Conservation (phyloP, 2,113 vertebrate genomes). For the Hassar affinis region DNA sequence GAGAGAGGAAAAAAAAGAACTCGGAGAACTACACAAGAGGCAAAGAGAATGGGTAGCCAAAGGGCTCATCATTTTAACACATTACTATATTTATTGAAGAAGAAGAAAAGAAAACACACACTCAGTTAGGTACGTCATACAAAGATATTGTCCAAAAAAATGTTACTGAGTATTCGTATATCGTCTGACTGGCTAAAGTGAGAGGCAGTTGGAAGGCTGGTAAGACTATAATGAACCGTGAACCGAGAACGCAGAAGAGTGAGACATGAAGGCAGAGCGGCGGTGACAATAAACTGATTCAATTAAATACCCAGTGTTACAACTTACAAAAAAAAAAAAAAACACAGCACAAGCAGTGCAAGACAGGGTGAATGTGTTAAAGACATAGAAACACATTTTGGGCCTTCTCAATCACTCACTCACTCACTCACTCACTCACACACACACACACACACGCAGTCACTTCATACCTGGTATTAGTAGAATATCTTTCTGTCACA, state of each 20-base stretch:
- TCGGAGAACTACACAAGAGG: too few species aligned
- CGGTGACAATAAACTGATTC: conserved; percentile 49
- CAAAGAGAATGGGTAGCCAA: background rate
- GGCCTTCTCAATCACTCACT: conserved; percentile 32
- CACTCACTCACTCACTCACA: conserved; percentile 1
- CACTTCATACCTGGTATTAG: conserved; percentile 32
- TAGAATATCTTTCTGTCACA: background rate
- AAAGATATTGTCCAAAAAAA: conserved; percentile 67
- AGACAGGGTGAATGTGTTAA: conserved; percentile 53
- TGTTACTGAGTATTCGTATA: conserved; percentile 67
- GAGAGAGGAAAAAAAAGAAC: too few species aligned
- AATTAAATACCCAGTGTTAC: conserved; percentile 70
- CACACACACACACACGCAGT: background rate
- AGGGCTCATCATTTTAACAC: background rate
- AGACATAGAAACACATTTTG: conserved; percentile 43
- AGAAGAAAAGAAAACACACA: conserved; percentile 70
- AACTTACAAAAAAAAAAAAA: conserved; percentile 61
- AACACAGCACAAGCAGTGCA: conserved; percentile 59
- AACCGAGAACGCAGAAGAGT: conserved; percentile 44
- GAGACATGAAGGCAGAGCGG: conserved; percentile 25
- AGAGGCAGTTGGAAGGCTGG: conserved; percentile 78
- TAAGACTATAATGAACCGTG: conserved; percentile 61
- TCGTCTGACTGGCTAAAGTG: conserved; percentile 68
- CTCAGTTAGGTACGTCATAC: conserved; percentile 74
- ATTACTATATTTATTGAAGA: conserved; percentile 77